These are phyloP conservation scores for Gavialis gangeticus DNA, from an alignment of 2,113 vertebrate species.

Conservation along the genomic window DNA sequence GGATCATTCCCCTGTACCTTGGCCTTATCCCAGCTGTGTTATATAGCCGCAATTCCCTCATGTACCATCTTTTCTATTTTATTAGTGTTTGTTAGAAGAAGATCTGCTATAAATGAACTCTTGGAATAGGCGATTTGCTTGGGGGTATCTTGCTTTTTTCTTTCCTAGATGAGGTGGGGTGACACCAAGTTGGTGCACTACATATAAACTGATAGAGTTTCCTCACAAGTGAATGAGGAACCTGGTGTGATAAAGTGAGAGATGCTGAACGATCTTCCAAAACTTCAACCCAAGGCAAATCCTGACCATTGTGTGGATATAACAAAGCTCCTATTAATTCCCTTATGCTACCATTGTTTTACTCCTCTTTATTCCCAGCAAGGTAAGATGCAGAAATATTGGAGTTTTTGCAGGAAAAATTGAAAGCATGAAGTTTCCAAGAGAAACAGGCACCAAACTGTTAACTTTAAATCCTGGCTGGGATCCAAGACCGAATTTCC, in stretches of 20 bases:
- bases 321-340: background rate
- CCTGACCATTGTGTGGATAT: background rate
- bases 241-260: background rate
- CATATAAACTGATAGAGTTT: background rate
- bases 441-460: background rate
- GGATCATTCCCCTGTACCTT: background rate
- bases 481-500: background rate
- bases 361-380: background rate
- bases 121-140: background rate
- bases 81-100: background rate
- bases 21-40: background rate
- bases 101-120: background rate
- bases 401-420: background rate
- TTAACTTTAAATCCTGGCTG: background rate
- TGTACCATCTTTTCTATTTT: background rate
- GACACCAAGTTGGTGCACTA: background rate
- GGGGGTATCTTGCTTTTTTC: background rate
- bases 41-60: background rate
- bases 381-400: background rate
- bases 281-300: background rate
- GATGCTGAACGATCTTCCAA: background rate
- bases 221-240: background rate
- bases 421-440: background rate
- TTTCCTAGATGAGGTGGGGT: background rate
- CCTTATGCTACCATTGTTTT: background rate